Evolutionary conservation across 2,888 invertebrate genomes (phyloP), one percentile per base, ranked within the genome.

Genomic region (Hemistola chrysoprasaria): DNA sequence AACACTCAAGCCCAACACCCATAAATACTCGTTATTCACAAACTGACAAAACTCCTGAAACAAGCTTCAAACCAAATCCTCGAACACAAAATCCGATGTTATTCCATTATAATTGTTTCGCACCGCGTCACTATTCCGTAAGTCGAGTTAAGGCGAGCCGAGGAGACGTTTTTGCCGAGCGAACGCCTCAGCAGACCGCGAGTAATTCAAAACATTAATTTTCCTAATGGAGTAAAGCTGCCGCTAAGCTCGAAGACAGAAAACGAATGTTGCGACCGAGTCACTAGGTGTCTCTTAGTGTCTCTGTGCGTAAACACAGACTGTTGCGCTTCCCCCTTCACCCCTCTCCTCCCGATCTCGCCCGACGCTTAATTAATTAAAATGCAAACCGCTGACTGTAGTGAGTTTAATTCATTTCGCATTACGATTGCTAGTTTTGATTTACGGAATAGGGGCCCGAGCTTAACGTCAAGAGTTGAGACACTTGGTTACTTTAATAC

Each of bases 121-220:
- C 25, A 25, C 27, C 22, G 30, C 34, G 48, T 52, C 52, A 55
- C 54, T 50, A 50, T 53, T 39, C 45, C 26, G 40, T 43, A 54
- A 52, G 49, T 33, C 44, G 46, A 23, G 7, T 1, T 7, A 23
- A 30, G 29, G 8, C 25, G 21, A 34, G n/a, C n/a, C n/a, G 16
- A 16, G 16, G 16, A 2, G 16, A 7, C 43, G 46, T 47, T 55
- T 50, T 47, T 48, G 52, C 40, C 45, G 38, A 46, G 50, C 45
- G 30, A 51, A 49, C 54, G 49, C 35, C 47, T 47, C 49, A 10
- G 28, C 34, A 50, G 50, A 55, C 52, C 55, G 66, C 64, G 65
- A 47, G 77, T 86, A 83, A 86, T 83, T 86, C 83, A 76, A 86
- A 87, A 87, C 88, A 89, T 88, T 89, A 87, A 90, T 89, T 89